These are phyloP conservation scores for Bubo blakistoni DNA, from an alignment of 2,113 vertebrate genomes.

Conservation along the genomic window DNA sequence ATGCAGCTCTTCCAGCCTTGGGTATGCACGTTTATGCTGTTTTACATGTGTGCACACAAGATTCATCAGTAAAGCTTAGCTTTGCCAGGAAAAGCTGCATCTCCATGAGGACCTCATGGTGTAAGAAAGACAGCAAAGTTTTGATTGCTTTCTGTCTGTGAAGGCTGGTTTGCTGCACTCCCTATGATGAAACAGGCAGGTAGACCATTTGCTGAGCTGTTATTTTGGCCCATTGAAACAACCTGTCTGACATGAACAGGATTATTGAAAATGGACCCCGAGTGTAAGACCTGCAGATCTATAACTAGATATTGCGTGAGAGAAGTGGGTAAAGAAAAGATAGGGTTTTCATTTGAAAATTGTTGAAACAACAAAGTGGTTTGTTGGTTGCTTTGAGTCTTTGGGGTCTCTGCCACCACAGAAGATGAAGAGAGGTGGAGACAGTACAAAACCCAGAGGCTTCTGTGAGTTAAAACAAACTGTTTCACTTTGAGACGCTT, in stretches of 20 bases:
- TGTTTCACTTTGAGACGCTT: conserved; percentile 1
- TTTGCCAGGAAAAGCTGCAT: neutral
- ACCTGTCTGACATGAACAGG: neutral
- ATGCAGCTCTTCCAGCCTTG: neutral
- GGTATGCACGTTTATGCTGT: too few species aligned
- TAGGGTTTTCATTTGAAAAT: neutral
- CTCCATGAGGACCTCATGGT: neutral
- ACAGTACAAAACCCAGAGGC: neutral
- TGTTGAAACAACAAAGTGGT: neutral
- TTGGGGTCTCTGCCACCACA: neutral
- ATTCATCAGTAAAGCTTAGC: neutral
- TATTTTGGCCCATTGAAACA: neutral
- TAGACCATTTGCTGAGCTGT: fast-evolving
- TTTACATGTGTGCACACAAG: neutral
- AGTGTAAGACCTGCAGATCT: neutral
- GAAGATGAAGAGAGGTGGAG: neutral
- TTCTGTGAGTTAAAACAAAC: neutral
- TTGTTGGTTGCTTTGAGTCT: neutral
- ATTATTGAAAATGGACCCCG: neutral
- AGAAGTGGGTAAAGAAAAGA: neutral
- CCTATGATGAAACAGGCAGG: neutral
- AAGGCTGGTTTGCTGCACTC: neutral
- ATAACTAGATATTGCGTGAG: neutral
- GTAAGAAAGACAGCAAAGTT: neutral
- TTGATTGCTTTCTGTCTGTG: neutral